Percentiles rank a stretch among this genome's conserved stretches.
phyloP scores from a whole-genome alignment of 2,113 vertebrate species.

The Cisticola juncidis region DNA sequence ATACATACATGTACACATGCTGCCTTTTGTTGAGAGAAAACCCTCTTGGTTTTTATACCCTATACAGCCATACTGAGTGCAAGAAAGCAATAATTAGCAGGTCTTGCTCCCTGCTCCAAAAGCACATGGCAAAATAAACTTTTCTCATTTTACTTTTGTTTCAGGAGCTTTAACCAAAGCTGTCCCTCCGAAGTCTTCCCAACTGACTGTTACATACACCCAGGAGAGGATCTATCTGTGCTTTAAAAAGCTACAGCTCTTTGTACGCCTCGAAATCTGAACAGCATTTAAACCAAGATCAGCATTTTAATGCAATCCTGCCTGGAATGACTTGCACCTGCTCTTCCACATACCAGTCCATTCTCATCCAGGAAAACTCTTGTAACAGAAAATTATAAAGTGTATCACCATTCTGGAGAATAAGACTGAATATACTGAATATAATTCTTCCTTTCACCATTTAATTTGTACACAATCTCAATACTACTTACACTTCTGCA shows the following conservation, averaged over 20 bases:
- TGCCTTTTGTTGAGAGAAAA: neutral
- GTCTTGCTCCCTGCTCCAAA: neutral
- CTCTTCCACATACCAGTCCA: neutral
- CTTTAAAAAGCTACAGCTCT: neutral
- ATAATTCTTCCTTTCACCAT: neutral
- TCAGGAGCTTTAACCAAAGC: neutral
- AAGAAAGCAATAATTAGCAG: neutral
- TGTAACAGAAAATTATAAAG: neutral
- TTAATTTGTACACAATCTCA: neutral
- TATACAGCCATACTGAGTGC: neutral
- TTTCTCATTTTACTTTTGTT: neutral
- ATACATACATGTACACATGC: neutral
- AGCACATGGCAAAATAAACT: neutral
- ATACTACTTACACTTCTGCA: constrained; percentile 91
- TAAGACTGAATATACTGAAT: neutral
- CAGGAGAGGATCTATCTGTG: neutral
- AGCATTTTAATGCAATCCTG: neutral
- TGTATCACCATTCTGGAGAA: neutral
- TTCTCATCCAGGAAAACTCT: neutral
- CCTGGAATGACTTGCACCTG: neutral
- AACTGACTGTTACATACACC: neutral
- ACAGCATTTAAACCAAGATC: neutral
- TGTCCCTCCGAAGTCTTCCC: neutral
- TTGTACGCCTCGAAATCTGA: neutral
- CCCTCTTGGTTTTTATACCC: neutral